Evolutionary conservation across 2,113 vertebrate genomes (phyloP).

Genomic region (Clarias batrachus): DNA sequence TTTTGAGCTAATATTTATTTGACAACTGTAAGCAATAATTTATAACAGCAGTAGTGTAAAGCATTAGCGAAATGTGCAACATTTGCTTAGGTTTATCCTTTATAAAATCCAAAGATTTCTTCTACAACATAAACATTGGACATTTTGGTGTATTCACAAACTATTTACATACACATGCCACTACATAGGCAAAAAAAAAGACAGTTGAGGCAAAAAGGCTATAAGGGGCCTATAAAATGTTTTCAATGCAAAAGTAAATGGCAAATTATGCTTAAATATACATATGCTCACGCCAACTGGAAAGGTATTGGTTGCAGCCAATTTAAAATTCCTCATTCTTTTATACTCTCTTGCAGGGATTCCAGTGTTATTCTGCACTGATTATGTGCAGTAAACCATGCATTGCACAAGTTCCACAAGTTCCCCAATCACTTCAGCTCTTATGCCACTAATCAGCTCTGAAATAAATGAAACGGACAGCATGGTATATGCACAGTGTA

Average conservation of each 20-base stretch:
- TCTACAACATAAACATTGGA: slow-evolving; percentile 94
- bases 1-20: slow-evolving; percentile 81
- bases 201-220: slow-evolving; percentile 85
- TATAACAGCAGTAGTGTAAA: slow-evolving; percentile 95
- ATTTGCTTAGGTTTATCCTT: slow-evolving; percentile 81
- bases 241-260: slow-evolving; percentile 65
- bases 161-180: slow-evolving; percentile 90
- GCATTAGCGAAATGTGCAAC: slow-evolving; percentile 94
- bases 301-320: neutral
- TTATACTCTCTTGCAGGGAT: slow-evolving; percentile 7
- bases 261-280: slow-evolving; percentile 48
- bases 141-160: slow-evolving; percentile 87
- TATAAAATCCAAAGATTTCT: slow-evolving; percentile 83
- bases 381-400: neutral
- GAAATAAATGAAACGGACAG: neutral
- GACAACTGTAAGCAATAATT: slow-evolving; percentile 93
- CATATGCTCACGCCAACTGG: neutral
- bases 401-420: slow-evolving; percentile 7
- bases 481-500: neutral
- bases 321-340: neutral
- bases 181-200: slow-evolving; percentile 82
- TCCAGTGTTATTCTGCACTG: neutral
- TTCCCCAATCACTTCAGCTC: slow-evolving; percentile 5
- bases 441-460: slow-evolving; percentile 3
- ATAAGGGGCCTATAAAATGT: slow-evolving; percentile 79